Evolutionary conservation across 2,888 invertebrate species (phyloP).

Genomic region (Ochropleura plecta): DNA sequence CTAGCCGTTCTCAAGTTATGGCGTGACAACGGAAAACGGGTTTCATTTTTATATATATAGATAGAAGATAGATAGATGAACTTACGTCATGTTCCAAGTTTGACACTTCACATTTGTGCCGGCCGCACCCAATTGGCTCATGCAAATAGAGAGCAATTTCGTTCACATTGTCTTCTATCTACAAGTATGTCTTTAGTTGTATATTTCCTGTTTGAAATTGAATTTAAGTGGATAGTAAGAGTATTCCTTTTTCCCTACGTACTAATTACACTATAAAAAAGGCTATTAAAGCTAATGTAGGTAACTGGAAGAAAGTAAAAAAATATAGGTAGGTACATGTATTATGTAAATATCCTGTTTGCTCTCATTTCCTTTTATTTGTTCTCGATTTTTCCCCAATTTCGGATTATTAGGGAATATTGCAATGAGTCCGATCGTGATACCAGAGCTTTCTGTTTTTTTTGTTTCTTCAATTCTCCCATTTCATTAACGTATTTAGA

Average conservation of each 20-base stretch:
- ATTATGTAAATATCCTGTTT: slow-evolving; percentile 35
- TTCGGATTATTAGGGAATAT: slow-evolving; percentile 47
- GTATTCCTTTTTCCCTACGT: not conserved
- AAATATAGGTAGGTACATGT: slow-evolving; percentile 21
- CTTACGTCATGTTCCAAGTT: no score
- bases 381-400: slow-evolving; percentile 40
- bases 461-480: slow-evolving; percentile 23
- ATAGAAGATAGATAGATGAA: no score
- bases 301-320: slow-evolving; percentile 18
- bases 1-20: no score
- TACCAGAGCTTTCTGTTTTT: not conserved
- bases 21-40: no score
- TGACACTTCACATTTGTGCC: no score
- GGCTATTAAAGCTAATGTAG: not conserved
- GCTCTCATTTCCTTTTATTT: slow-evolving; percentile 46
- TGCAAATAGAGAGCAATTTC: no score
- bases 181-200: not conserved
- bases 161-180: no score
- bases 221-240: no score
- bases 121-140: no score
- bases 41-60: no score
- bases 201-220: no score
- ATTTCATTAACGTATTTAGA: slow-evolving; percentile 48
- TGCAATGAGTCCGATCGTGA: slow-evolving; percentile 27
- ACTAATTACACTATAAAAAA: not conserved